Evolutionary conservation across 2,797 vertebrate genomes (phyloP).

Genomic region (Chromis chromis): DNA sequence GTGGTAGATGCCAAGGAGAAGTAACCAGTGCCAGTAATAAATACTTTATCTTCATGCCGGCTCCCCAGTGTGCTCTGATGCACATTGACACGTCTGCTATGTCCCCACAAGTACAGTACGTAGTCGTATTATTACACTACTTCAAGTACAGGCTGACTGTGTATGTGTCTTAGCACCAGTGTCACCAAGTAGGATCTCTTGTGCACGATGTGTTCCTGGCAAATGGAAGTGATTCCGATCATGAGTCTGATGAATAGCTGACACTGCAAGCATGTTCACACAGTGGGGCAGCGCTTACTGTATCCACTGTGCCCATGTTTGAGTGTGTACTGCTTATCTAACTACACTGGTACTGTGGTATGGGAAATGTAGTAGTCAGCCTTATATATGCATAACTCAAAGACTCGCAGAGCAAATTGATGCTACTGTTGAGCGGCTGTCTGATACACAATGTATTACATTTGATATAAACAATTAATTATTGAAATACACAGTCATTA

Average conservation of each 20-base stretch:
- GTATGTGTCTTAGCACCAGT: conserved; percentile 52
- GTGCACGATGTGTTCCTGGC: conserved; percentile 52
- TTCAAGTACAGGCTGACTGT: conserved; percentile 57
- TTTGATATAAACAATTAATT: conserved; percentile 1
- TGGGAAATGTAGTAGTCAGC: background rate
- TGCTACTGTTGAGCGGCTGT: background rate
- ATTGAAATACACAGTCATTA: conserved; percentile 5
- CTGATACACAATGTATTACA: background rate
- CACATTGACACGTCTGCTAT: conserved; percentile 61
- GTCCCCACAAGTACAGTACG: conserved; percentile 58
- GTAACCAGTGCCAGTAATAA: conserved; percentile 67
- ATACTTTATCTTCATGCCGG: conserved; percentile 70
- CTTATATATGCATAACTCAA: background rate
- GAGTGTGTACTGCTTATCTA: conserved; percentile 15
- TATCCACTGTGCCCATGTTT: conserved; percentile 3
- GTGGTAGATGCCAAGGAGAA: conserved; percentile 60
- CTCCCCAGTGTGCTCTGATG: conserved; percentile 54
- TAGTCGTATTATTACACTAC: conserved; percentile 48
- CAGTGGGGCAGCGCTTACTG: conserved; percentile 8
- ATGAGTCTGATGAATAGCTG: conserved; percentile 42
- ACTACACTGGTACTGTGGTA: background rate
- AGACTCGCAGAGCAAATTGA: background rate
- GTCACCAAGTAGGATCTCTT: conserved; percentile 55
- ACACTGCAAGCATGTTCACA: conserved; percentile 39
- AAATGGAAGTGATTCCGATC: conserved; percentile 49